Conservation (phyloP, 2,888 invertebrate species). For the Morpho helenor region DNA sequence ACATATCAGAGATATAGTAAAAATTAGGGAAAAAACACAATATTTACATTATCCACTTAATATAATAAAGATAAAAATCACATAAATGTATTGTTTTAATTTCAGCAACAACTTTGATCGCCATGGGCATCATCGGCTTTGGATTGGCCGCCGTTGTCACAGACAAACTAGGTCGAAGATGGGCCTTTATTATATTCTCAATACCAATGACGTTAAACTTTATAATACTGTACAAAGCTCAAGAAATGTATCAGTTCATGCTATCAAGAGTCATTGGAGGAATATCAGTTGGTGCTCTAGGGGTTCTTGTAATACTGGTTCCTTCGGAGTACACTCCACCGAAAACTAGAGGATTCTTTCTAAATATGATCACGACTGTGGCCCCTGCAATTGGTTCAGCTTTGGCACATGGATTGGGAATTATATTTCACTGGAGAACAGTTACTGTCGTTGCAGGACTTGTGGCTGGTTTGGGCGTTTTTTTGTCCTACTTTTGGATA, state of each 20-base stretch:
- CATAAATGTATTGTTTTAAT: neutral
- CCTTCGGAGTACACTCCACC: slow-evolving; percentile 24
- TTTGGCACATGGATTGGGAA: slow-evolving; percentile 21
- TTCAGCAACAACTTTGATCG: slow-evolving; percentile 20
- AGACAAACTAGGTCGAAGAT: slow-evolving; percentile 23
- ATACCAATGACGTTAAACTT: slow-evolving; percentile 17
- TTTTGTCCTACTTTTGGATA: slow-evolving; percentile 25
- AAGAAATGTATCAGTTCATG: slow-evolving; percentile 13
- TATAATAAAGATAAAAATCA: no score
- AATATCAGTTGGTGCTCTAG: slow-evolving; percentile 17
- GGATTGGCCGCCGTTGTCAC: slow-evolving; percentile 12
- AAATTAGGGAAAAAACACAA: no score
- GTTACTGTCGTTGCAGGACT: slow-evolving; percentile 23
- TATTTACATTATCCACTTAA: no score
- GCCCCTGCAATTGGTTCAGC: slow-evolving; percentile 23
- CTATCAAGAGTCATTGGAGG: slow-evolving; percentile 23
- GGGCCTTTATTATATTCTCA: slow-evolving; percentile 17
- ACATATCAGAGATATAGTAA: no score
- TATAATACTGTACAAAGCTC: slow-evolving; percentile 22
- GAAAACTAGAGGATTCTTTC: slow-evolving; percentile 15
- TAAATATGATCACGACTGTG: slow-evolving; percentile 22
- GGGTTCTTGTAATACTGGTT: slow-evolving; percentile 11
- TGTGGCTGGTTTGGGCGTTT: slow-evolving; percentile 12
- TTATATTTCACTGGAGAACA: slow-evolving; percentile 25
- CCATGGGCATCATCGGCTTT: slow-evolving; percentile 17